Conservation (phyloP, 2,888 invertebrate species). For the Allophyes oxyacanthae region DNA sequence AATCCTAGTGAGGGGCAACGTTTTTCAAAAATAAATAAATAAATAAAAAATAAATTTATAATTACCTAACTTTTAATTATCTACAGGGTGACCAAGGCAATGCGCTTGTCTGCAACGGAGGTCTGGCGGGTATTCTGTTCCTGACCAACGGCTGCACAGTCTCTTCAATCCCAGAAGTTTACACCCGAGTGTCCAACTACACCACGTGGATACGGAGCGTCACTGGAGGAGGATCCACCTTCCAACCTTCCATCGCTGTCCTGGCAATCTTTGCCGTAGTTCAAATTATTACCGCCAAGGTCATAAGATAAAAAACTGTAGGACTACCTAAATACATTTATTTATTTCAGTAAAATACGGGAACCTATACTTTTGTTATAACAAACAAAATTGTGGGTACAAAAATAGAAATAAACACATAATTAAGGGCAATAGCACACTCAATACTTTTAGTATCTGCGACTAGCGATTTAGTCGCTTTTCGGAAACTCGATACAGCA, state of each 20-base stretch:
- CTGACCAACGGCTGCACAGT: constrained; percentile 55
- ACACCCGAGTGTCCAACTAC: constrained; percentile 71
- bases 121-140: constrained; percentile 68
- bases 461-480: no score
- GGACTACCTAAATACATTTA: constrained; percentile 1
- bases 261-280: constrained; percentile 56
- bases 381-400: not conserved
- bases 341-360: not conserved
- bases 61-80: not conserved
- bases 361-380: not conserved
- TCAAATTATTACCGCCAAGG: constrained; percentile 53
- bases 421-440: no score
- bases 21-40: no score
- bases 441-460: no score
- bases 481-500: no score
- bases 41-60: no score
- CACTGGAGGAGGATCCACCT: constrained; percentile 61
- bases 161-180: constrained; percentile 67
- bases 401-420: not conserved
- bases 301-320: constrained; percentile 43
- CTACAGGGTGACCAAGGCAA: constrained; percentile 71
- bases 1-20: no score
- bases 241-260: constrained; percentile 59
- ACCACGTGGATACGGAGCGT: constrained; percentile 66
- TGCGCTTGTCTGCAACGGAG: constrained; percentile 65